Evolutionary conservation across 2,888 invertebrate genomes (phyloP).

Genomic region (Gnatocerus cornutus): DNA sequence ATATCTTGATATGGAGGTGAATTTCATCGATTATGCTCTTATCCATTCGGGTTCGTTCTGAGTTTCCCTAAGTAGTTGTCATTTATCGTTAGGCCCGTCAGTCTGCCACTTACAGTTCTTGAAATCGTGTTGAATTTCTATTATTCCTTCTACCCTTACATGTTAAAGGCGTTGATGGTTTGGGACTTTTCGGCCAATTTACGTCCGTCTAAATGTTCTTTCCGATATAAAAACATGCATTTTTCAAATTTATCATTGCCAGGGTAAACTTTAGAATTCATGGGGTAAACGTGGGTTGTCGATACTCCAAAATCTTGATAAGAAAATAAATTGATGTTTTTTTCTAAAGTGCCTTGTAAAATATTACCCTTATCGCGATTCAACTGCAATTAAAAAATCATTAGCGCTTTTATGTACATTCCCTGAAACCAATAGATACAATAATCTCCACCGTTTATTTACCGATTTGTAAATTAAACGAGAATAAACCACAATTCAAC

Average conservation of each 20-base stretch:
- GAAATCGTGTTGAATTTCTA: constrained; percentile 58
- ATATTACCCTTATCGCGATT: neutral
- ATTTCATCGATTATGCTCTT: constrained; percentile 42
- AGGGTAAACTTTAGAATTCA: neutral
- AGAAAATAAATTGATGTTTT: neutral
- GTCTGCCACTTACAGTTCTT: constrained; percentile 57
- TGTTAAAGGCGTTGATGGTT: constrained; percentile 48
- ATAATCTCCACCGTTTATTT: too few relatives aligned
- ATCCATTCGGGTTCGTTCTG: constrained; percentile 32
- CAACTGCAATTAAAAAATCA: neutral
- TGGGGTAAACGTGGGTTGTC: neutral
- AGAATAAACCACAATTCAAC: too few relatives aligned
- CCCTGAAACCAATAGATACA: neutral
- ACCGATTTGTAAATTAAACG: too few relatives aligned
- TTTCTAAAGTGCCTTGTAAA: constrained; percentile 1
- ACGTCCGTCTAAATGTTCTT: constrained; percentile 29
- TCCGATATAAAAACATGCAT: constrained; percentile 26
- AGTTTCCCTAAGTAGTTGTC: constrained; percentile 48
- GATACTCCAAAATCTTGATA: neutral
- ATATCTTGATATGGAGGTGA: constrained; percentile 30
- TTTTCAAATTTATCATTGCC: constrained; percentile 4
- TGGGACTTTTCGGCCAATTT: constrained; percentile 35
- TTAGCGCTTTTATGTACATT: neutral
- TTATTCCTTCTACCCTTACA: constrained; percentile 52
- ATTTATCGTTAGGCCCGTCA: constrained; percentile 48